Percentiles rank a stretch among this genome's conserved stretches.
Evolutionary conservation across 2,888 invertebrate species (phyloP).

Genomic region (Diaperis boleti): DNA sequence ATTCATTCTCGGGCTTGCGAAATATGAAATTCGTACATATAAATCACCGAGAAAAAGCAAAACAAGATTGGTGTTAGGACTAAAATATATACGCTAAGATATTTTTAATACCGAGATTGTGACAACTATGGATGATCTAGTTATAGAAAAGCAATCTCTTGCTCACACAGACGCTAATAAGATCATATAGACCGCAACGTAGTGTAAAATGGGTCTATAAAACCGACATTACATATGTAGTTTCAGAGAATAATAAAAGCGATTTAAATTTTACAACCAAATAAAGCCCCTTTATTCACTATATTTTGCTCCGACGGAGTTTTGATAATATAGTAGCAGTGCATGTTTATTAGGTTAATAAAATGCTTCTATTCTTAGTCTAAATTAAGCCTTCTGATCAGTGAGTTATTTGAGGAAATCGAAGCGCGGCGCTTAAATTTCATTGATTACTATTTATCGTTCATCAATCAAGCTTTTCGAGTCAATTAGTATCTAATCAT

Average conservation of each 20-base stretch:
- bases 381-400: background rate
- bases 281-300: constrained; percentile 19
- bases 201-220: constrained; percentile 8
- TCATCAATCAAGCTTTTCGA: constrained; percentile 3
- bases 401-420: background rate
- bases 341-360: background rate
- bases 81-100: background rate
- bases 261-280: constrained; percentile 26
- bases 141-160: background rate
- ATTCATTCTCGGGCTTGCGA: constrained; percentile 18
- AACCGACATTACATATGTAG: constrained; percentile 25
- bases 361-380: background rate
- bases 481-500: constrained; percentile 18
- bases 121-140: background rate
- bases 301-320: constrained; percentile 3
- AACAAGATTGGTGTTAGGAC: background rate
- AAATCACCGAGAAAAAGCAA: constrained; percentile 21
- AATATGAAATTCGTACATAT: constrained; percentile 22
- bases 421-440: background rate
- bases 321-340: constrained; percentile 3
- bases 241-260: constrained; percentile 15
- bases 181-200: constrained; percentile 10
- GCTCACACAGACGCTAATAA: background rate
- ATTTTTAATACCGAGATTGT: background rate
- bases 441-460: constrained; percentile 17